Percentiles rank a stretch among this genome's conserved stretches.
phyloP scores from a whole-genome alignment of 2,113 vertebrate genomes.

The Ancistrus triradiatus region DNA sequence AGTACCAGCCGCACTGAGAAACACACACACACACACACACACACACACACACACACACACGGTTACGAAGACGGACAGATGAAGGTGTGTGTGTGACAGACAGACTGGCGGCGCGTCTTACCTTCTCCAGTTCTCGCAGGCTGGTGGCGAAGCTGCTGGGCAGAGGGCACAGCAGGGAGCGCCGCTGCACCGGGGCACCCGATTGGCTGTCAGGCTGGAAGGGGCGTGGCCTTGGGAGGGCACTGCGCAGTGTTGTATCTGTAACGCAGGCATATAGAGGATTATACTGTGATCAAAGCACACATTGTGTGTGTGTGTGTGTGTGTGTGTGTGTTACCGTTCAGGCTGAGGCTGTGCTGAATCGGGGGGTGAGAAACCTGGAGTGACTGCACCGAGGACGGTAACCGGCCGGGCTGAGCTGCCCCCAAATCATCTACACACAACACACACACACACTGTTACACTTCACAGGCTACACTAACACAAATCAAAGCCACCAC shows the following conservation, averaged over 20 bases:
- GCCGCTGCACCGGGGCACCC: constrained; percentile 59
- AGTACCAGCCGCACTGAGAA: constrained; percentile 85
- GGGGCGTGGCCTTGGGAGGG: constrained; percentile 63
- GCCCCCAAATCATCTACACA: constrained; percentile 79
- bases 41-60: constrained; percentile 4
- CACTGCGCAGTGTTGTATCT: constrained; percentile 76
- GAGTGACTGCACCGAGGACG: constrained; percentile 83
- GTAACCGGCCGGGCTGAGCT: constrained; percentile 75
- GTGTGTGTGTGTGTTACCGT: constrained; percentile 45
- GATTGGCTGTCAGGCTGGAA: constrained; percentile 59
- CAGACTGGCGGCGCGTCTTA: constrained; percentile 40
- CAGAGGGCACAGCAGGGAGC: constrained; percentile 74
- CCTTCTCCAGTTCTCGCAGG: constrained; percentile 87
- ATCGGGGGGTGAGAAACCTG: constrained; percentile 78
- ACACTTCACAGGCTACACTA: background rate
- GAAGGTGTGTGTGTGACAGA: background rate
- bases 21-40: background rate
- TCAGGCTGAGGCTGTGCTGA: constrained; percentile 74
- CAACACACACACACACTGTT: background rate
- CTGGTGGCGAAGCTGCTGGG: constrained; percentile 87
- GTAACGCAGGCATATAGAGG: constrained; percentile 15
- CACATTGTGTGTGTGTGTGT: background rate
- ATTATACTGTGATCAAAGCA: background rate
- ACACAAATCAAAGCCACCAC: no score
- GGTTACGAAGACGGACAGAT: background rate